Base-by-base conservation (phyloP, 2,888 invertebrate species). In the Iphiclides podalirius region DNA sequence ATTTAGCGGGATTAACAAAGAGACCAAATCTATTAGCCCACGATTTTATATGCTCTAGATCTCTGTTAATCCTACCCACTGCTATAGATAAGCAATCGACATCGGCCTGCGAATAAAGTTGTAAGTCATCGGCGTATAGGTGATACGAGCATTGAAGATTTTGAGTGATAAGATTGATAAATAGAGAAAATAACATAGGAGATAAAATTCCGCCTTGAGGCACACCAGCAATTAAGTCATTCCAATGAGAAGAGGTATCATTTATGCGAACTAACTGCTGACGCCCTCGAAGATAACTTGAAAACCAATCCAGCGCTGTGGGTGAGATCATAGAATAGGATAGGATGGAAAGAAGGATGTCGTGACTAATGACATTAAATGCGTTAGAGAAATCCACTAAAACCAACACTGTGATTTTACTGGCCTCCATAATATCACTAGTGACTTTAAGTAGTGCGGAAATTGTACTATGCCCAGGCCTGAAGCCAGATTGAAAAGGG, bases 341-440 rank as follows among this genome's bases (percentile, higher is more conserved):
- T 4, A 40, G 40, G 13, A 40, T 4, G 8, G 28, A 4, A 13
- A 28, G 4, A 3, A 28, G n/a, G 13, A 40, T 40, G 28, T 14
- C 28, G 3, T 12, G 28, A 28, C 26, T 9, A 2, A 40, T 9
- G 8, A 8, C 9, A 11, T 40, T 40, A 13, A 40, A 28, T 1
- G 28, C 40, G 13, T 40, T 28, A 9, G 28, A 40, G 11, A 11
- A 31, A n/a, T 40, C 40, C 3, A 40, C 8, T 2, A 40, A 14
- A 13, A 40, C 13, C 7, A 40, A 15, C 4, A 28, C 13, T 13
- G 28, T 40, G 8, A 40, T n/a, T 13, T 14, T 28, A 1, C 7
- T 14, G 15, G n/a, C 8, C 14, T 26, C 40, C 28, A 40, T 26
- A 40, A 40, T 11, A 11, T 31, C 31, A 11, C 12, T 11, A 31